A percentile compares a stretch with the other conserved stretches of the same genome.
Evolutionary conservation across 2,797 vertebrate species (phyloP).

Genomic region (Cyclopterus lumpus): DNA sequence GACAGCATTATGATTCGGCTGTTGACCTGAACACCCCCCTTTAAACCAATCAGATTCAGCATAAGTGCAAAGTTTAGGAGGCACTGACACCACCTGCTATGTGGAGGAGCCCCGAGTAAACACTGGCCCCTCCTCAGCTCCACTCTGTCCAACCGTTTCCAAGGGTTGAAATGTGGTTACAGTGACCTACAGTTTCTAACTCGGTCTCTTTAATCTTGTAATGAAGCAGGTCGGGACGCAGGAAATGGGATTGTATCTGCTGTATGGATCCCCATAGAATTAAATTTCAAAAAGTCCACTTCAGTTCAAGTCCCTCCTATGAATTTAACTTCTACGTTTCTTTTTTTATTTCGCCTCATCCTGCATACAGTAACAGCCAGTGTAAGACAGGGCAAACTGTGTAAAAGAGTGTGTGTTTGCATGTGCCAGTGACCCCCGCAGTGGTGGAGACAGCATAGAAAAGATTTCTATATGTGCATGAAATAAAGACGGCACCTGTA

Average conservation of each 20-base stretch:
- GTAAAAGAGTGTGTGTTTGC: constrained; percentile 38
- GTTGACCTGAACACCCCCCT: constrained; percentile 43
- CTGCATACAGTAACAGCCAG: constrained; percentile 59
- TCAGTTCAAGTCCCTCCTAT: constrained; percentile 41
- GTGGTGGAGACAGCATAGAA: constrained; percentile 74
- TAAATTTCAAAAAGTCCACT: constrained; percentile 37
- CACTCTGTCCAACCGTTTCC: constrained; percentile 20
- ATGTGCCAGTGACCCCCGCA: constrained; percentile 71
- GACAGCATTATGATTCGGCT: constrained; percentile 39
- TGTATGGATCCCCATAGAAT: constrained; percentile 25
- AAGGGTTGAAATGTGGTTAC: constrained; percentile 36
- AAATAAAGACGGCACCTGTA: constrained; percentile 70
- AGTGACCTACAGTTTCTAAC: constrained; percentile 29
- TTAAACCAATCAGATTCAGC: constrained; percentile 75
- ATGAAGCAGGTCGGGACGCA: constrained; percentile 28
- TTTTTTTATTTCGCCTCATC: constrained; percentile 28
- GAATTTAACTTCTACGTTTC: constrained; percentile 25
- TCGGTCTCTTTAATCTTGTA: constrained; percentile 29
- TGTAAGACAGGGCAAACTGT: constrained; percentile 44
- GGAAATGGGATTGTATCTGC: constrained; percentile 12
- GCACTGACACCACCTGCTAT: constrained; percentile 72
- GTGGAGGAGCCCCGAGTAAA: constrained; percentile 21
- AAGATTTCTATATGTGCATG: constrained; percentile 66
- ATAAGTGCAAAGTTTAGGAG: constrained; percentile 86
- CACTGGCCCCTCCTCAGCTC: not conserved